Evolutionary conservation across 2,797 vertebrate species (phyloP).

Genomic region (Psittacula echo): DNA sequence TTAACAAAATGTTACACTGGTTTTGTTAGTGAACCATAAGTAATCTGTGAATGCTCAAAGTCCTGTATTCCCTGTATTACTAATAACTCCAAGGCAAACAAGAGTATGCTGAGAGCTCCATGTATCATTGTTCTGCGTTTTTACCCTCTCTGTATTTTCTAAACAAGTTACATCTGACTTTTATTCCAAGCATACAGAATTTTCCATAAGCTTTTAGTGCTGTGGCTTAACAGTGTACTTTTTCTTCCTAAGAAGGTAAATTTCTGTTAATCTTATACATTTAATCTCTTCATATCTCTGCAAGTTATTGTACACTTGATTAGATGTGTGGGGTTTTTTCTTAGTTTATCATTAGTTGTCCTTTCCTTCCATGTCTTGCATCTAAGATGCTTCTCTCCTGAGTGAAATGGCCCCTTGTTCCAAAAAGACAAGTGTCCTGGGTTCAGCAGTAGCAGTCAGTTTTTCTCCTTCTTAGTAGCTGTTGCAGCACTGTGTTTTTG

Average conservation of each 20-base stretch:
- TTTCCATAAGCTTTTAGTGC: background rate
- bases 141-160: background rate
- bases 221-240: background rate
- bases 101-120: background rate
- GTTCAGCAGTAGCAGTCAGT: no score
- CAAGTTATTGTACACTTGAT: background rate
- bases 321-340: fast-evolving
- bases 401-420: background rate
- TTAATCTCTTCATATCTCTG: background rate
- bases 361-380: background rate
- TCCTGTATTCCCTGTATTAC: background rate
- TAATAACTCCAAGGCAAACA: background rate
- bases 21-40: background rate
- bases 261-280: background rate
- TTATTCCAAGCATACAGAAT: background rate
- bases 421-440: background rate
- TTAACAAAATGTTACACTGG: background rate
- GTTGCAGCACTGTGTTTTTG: no score
- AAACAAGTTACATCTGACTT: background rate
- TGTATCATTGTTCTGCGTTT: background rate
- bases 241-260: background rate
- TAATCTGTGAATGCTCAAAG: background rate
- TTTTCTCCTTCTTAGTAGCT: no score
- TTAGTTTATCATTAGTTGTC: background rate
- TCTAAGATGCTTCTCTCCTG: background rate